Percentiles rank a stretch among this genome's conserved stretches.
These are phyloP conservation scores for Falco punctatus DNA, from an alignment of 2,113 vertebrate species.

Conservation along the genomic window DNA sequence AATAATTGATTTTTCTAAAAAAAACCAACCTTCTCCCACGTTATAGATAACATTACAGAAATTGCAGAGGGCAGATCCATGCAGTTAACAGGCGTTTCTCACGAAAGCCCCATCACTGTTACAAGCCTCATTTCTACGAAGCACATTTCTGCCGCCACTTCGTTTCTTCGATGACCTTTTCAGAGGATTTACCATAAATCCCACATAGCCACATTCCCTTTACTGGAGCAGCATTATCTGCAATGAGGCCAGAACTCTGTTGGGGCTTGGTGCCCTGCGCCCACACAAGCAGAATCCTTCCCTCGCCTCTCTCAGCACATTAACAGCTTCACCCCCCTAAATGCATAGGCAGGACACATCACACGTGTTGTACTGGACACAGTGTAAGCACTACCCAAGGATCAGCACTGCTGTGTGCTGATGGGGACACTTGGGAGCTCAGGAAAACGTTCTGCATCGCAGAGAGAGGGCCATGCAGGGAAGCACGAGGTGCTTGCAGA, in stretches of 20 bases:
- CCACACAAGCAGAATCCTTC: neutral
- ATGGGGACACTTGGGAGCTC: neutral
- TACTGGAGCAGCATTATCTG: neutral
- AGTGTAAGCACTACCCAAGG: neutral
- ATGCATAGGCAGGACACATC: rapidly evolving
- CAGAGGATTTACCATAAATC: neutral
- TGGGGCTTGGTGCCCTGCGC: no score
- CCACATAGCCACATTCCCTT: neutral
- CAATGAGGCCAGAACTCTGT: neutral
- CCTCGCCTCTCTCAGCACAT: neutral
- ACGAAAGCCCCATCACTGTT: neutral
- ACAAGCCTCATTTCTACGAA: neutral
- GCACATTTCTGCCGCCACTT: neutral
- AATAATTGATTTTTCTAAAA: conserved; percentile 23
- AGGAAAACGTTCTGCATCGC: neutral
- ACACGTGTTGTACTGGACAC: neutral
- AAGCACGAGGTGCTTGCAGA: neutral
- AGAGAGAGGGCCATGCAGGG: neutral
- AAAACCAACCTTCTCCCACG: neutral
- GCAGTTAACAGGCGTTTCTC: neutral
- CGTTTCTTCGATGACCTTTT: neutral
- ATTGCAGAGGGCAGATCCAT: neutral
- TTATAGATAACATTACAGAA: neutral
- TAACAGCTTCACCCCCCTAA: neutral
- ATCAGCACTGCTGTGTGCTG: neutral